Conservation (phyloP, 2,888 invertebrate genomes). For the Diachrysia chrysitis region DNA sequence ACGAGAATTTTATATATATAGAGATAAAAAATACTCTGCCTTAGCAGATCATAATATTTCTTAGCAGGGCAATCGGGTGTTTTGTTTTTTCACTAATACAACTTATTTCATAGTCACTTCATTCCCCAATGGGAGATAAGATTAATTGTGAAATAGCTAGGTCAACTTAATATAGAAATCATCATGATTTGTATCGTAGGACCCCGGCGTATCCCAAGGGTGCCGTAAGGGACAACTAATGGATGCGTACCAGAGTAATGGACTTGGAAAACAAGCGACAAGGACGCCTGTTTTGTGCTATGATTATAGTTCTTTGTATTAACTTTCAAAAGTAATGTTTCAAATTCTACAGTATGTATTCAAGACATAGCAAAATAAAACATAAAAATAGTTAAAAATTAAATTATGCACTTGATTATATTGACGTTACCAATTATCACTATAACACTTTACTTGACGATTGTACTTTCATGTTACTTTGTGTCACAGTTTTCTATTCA, state of each 20-base stretch:
- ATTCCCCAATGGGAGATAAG: background rate
- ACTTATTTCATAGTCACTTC: background rate
- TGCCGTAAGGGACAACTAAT: slow-evolving; percentile 8
- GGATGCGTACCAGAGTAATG: slow-evolving; percentile 6
- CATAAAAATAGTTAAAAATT: background rate
- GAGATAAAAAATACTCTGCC: no score
- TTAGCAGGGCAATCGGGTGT: no score
- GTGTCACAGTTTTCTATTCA: slow-evolving; percentile 30
- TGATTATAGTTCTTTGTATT: background rate
- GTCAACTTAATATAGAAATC: slow-evolving; percentile 5
- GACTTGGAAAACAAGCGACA: slow-evolving; percentile 6
- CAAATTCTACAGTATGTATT: background rate
- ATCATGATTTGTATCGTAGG: slow-evolving; percentile 7
- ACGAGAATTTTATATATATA: no score
- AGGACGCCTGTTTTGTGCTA: background rate
- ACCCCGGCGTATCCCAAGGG: slow-evolving; percentile 1
- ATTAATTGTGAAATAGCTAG: slow-evolving; percentile 6
- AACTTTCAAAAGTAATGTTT: background rate
- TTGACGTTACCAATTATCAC: background rate
- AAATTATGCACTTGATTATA: background rate
- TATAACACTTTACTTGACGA: slow-evolving; percentile 18
- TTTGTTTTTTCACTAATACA: no score
- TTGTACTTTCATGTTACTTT: slow-evolving; percentile 44
- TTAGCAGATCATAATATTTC: no score
- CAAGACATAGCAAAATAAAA: background rate